phyloP scores from a whole-genome alignment of 1,140 invertebrate genomes.

The Zaprionus ghesquierei region DNA sequence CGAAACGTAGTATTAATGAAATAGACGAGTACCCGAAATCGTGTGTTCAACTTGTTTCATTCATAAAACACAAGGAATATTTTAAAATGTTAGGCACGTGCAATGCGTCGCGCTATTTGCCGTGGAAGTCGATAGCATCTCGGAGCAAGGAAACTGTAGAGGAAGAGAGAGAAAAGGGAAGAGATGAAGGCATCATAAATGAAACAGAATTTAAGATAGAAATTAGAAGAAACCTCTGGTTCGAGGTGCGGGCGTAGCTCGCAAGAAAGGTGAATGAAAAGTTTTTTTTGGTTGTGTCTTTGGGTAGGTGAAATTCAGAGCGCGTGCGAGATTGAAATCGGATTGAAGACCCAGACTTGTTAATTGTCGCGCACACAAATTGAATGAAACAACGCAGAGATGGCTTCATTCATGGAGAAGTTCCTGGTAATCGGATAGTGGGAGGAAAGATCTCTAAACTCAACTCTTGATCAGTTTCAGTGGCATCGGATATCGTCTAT shows the following conservation, averaged over 20 bases:
- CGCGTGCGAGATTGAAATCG: slow-evolving; percentile 64
- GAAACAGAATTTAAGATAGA: slow-evolving; percentile 68
- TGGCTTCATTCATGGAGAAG: slow-evolving; percentile 65
- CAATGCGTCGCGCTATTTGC: slow-evolving; percentile 37
- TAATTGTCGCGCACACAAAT: slow-evolving; percentile 31
- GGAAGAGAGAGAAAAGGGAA: not conserved
- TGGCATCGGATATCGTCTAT: slow-evolving; percentile 58
- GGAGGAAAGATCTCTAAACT: not conserved
- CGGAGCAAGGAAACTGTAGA: not conserved
- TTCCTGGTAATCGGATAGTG: slow-evolving; percentile 39
- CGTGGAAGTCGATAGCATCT: slow-evolving; percentile 62
- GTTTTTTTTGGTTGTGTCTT: slow-evolving; percentile 26
- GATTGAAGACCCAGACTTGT: slow-evolving; percentile 16
- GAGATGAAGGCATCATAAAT: slow-evolving; percentile 40
- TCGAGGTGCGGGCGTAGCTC: slow-evolving; percentile 60
- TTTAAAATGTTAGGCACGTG: slow-evolving; percentile 68
- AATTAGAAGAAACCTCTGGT: slow-evolving; percentile 38
- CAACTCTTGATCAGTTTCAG: slow-evolving; percentile 8
- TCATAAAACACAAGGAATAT: slow-evolving; percentile 51
- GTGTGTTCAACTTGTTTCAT: slow-evolving; percentile 43
- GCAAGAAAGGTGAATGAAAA: slow-evolving; percentile 60
- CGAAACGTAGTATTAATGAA: slow-evolving; percentile 37
- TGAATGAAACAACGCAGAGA: slow-evolving; percentile 6
- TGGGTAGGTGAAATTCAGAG: slow-evolving; percentile 40
- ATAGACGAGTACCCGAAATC: slow-evolving; percentile 3